Percentiles rank a stretch among this genome's conserved stretches.
These are phyloP conservation scores for Mechanitis messenoides DNA, from an alignment of 2,888 invertebrate species.

Conservation along the genomic window DNA sequence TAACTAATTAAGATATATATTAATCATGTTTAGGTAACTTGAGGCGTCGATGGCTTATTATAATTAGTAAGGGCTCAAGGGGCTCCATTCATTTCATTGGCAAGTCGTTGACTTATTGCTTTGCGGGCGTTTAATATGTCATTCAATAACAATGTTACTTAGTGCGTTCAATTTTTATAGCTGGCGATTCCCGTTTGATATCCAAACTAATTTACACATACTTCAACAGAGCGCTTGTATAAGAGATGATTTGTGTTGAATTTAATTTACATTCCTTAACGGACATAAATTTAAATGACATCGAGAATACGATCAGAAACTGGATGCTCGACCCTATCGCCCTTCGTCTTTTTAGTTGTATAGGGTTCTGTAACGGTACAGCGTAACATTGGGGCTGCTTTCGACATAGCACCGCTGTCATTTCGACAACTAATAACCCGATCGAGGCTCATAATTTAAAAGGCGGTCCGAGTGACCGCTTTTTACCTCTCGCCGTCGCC, in stretches of 20 bases:
- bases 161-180: conserved; percentile 45
- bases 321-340: conserved; percentile 56
- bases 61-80: conserved; percentile 40
- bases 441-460: conserved; percentile 63
- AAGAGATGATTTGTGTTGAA: neutral
- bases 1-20: conserved; percentile 20
- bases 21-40: conserved; percentile 29
- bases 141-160: conserved; percentile 55
- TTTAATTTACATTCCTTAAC: conserved; percentile 31
- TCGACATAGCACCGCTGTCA: conserved; percentile 44
- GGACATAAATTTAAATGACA: conserved; percentile 52
- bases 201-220: conserved; percentile 21
- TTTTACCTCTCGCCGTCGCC: conserved; percentile 58
- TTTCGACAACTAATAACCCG: conserved; percentile 66
- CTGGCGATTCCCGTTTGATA: conserved; percentile 29
- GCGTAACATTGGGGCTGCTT: conserved; percentile 46
- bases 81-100: conserved; percentile 51
- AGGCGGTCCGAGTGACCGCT: conserved; percentile 64
- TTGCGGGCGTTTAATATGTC: conserved; percentile 54
- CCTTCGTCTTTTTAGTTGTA: conserved; percentile 52
- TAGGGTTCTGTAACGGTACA: conserved; percentile 63
- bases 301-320: conserved; percentile 45
- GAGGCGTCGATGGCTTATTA: conserved; percentile 28
- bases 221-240: conserved; percentile 12
- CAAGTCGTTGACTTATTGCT: conserved; percentile 64